Evolutionary conservation across 1,140 invertebrate species (phyloP), one percentile per base, ranked within the genome.

Genomic region (Aphis craccivora): DNA sequence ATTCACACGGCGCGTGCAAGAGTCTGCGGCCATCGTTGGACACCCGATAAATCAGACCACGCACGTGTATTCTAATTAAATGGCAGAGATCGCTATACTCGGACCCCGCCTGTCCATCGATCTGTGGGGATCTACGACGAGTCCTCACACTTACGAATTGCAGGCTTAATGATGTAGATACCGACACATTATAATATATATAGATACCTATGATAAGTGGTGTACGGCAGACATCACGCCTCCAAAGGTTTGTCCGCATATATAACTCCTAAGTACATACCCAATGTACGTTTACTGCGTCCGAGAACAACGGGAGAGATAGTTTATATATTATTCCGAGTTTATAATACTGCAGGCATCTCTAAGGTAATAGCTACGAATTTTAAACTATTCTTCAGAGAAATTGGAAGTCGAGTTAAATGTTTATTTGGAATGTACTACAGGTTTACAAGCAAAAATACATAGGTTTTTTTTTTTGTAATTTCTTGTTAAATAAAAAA

Each of bases 21-120:
- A n/a, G 60, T n/a, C 30, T 67, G 60, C n/a, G 60, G n/a, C 60
- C 60, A 18, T 76, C 60, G 14, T 76, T 14, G 60, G 60, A 76
- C 60, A 76, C 60, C 60, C n/a, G n/a, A 76, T 76, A 76, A 76
- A 76, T 76, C 60, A 76, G 60, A 76, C 60, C 60, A 76, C 60
- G 60, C 60, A n/a, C 60, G 60, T 76, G 60, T 76, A 76, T 76
- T 76, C 60, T 76, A 76, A 76, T 76, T 76, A 76, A 76, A 76
- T 2, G 30, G 60, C 30, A 67, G 30, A 67, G 60, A 67, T n/a
- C 60, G 9, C 60, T 14, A 5, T 0, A 4, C 60, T 14, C n/a
- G 4, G 30, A 5, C 60, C 30, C 60, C 60, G 11, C 30, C 60
- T 3, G 60, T 11, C n/a, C 60, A n/a, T 76, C 18, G 11, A 1